Evolutionary conservation across 2,797 vertebrate genomes (phyloP), one percentile per base, ranked within the genome.

Genomic region (Sternarchorhynchus goeldii): DNA sequence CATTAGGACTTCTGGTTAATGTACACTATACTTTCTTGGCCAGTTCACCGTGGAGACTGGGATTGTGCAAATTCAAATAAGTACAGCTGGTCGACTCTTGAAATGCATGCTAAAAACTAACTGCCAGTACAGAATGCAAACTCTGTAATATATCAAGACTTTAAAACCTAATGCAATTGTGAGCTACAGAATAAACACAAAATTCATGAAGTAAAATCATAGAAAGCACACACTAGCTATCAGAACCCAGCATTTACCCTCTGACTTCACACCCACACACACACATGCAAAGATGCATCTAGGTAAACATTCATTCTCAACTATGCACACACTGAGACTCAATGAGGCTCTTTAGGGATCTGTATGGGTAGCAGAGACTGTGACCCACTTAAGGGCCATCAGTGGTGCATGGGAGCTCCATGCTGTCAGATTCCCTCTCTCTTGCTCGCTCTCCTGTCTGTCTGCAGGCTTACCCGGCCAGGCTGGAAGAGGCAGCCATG

Each of bases 261-360:
- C 10, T 14, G 14, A 21, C 25, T 31, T 14, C 41, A 14, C n/a
- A 1, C 10, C 55, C 66, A 21, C 55, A n/a, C 31, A 41, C 72
- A 63, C 60, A 36, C 76, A 76, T 45, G 62, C 62, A 59, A 25
- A 25, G 25, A 25, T 1, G 25, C 59, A 78, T 69, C 77, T 57
- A 50, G 69, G 64, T 20, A 73, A 41, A 56, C 34, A 25, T 68
- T 77, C 17, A 68, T 29, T 77, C n/a, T 55, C 32, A 69, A 56
- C 41, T 62, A 69, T 45, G 25, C 25, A 63, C 74, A 73, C 78
- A 69, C 39, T 62, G 6, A 79, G 60, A 76, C 74, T 62, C 78
- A 85, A 18, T 39, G 6, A 6, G 32, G 8, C 17, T 41, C 64
- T 66, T 36, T 41, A 39, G 34, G 64, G 41, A 41, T 65, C 10